These are phyloP conservation scores for Terebella lapidaria DNA, from an alignment of 2,888 invertebrate genomes.

Conservation along the genomic window DNA sequence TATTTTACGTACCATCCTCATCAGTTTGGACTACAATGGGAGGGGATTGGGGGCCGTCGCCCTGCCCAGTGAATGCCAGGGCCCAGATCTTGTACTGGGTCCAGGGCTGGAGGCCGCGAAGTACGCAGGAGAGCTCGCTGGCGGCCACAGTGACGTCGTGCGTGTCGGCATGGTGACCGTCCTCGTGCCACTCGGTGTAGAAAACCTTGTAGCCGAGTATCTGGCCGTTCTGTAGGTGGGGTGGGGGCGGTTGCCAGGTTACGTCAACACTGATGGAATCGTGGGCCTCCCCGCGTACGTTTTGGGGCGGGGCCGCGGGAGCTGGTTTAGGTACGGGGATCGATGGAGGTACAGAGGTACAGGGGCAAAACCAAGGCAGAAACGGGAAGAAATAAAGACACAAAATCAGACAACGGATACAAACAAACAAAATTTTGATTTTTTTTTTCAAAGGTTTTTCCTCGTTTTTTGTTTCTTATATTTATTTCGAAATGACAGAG, in stretches of 20 bases:
- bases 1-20: constrained; percentile 63
- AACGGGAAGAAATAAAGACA: neutral
- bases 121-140: constrained; percentile 58
- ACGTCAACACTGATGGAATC: constrained; percentile 85
- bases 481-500: no score
- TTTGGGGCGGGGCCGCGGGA: constrained; percentile 93
- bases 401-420: no score
- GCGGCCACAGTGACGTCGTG: constrained; percentile 38
- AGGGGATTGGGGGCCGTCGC: constrained; percentile 88
- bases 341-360: neutral
- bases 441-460: no score
- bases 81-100: constrained; percentile 94
- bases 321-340: constrained; percentile 62
- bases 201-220: constrained; percentile 44
- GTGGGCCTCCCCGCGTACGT: constrained; percentile 81
- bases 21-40: constrained; percentile 98
- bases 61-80: constrained; percentile 75
- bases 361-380: neutral
- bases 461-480: no score
- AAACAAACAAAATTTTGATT: no score
- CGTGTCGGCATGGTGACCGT: constrained; percentile 60
- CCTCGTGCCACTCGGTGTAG: constrained; percentile 53
- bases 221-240: constrained; percentile 79
- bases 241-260: constrained; percentile 87
- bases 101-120: constrained; percentile 89